A percentile compares a stretch with the other conserved stretches of the same genome.
Evolutionary conservation across 2,113 vertebrate genomes (phyloP).

Genomic region (Collichthys lucidus): DNA sequence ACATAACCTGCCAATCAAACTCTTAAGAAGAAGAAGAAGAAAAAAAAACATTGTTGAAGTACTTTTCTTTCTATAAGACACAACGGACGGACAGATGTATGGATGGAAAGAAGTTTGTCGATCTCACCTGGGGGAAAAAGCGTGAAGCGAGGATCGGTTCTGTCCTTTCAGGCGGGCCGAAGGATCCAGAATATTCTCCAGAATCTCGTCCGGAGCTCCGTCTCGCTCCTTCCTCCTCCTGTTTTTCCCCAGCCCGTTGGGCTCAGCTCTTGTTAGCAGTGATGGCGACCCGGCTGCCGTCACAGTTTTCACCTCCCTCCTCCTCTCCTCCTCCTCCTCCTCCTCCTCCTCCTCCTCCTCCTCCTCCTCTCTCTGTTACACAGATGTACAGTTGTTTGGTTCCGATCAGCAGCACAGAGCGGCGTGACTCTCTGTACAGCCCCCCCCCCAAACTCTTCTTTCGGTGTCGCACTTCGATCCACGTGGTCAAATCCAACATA

Average conservation of each 20-base stretch:
- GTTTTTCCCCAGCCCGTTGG: conserved; percentile 42
- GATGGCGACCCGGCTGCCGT: conserved; percentile 46
- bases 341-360: conserved; percentile 30
- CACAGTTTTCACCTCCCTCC: conserved; percentile 45
- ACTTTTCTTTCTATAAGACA: conserved; percentile 68
- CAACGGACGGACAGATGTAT: neutral
- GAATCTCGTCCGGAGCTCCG: conserved; percentile 35
- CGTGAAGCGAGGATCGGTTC: conserved; percentile 9
- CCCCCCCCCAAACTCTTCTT: conserved; percentile 17
- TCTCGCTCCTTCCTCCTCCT: conserved; percentile 40
- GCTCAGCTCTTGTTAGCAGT: conserved; percentile 61
- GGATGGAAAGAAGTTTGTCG: conserved; percentile 64
- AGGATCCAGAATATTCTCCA: conserved; percentile 44
- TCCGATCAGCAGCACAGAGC: conserved; percentile 50
- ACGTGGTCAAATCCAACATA: conserved; percentile 50
- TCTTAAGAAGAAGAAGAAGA: conserved; percentile 75
- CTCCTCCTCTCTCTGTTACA: conserved; percentile 42
- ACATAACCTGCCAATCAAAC: conserved; percentile 93
- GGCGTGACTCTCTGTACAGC: conserved; percentile 63
- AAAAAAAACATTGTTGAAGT: conserved; percentile 57
- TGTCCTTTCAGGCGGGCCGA: conserved; percentile 18
- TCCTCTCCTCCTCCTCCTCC: conserved; percentile 10
- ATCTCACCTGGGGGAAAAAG: conserved; percentile 29
- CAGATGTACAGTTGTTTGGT: conserved; percentile 67
- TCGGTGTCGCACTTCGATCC: conserved; percentile 66